Conservation (phyloP, 1,140 invertebrate genomes). For the Drosophila lini region DNA sequence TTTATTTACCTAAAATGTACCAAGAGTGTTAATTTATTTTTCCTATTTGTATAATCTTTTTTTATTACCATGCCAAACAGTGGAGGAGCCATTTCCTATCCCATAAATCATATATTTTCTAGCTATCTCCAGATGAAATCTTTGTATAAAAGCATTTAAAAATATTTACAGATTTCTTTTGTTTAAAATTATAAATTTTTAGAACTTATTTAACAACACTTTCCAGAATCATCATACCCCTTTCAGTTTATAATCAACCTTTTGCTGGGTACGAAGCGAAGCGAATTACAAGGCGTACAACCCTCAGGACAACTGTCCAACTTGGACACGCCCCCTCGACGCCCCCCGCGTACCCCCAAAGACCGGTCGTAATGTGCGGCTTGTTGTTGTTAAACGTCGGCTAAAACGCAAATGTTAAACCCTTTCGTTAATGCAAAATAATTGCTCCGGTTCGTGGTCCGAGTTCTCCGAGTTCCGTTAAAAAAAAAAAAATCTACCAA, state of each 20-base stretch:
- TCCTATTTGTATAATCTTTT: too few relatives aligned
- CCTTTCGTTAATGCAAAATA: constrained; percentile 82
- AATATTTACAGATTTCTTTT: too few relatives aligned
- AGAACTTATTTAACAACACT: too few relatives aligned
- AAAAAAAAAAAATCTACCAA: constrained; percentile 26
- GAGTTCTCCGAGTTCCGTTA: constrained; percentile 45
- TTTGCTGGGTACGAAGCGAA: constrained; percentile 53
- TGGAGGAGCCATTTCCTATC: too few relatives aligned
- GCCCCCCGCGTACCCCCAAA: not conserved
- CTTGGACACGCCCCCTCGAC: constrained; percentile 15
- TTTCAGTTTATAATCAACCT: not conserved
- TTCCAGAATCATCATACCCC: not conserved
- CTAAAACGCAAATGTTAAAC: constrained; percentile 83
- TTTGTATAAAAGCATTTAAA: too few relatives aligned
- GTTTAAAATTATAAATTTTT: too few relatives aligned
- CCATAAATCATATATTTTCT: too few relatives aligned
- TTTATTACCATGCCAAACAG: too few relatives aligned
- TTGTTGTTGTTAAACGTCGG: constrained; percentile 66
- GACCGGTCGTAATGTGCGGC: constrained; percentile 66
- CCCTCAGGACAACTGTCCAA: constrained; percentile 62
- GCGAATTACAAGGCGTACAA: constrained; percentile 78
- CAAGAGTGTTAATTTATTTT: too few relatives aligned
- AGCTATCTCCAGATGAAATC: too few relatives aligned
- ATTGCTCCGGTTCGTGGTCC: constrained; percentile 77
- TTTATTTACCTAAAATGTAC: too few relatives aligned